These are phyloP conservation scores for Riptortus pedestris DNA, from an alignment of 1,140 invertebrate species.

Conservation along the genomic window DNA sequence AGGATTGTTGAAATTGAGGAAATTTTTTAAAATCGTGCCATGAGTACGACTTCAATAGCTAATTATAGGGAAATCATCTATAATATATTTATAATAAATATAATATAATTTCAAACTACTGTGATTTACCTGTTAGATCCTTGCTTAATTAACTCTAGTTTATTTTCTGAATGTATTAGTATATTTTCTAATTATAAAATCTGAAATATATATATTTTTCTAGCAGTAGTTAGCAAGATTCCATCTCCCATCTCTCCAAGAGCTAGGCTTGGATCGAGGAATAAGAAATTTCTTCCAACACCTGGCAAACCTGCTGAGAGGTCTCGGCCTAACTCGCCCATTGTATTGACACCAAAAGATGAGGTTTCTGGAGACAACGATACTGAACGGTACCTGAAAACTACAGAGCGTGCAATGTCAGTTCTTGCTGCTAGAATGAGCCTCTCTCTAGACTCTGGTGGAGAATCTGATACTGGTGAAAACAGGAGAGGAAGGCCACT, in stretches of 20 bases:
- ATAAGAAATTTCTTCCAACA: background rate
- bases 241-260: conserved; percentile 29
- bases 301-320: conserved; percentile 2
- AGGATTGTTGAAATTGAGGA: no score
- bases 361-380: conserved; percentile 32
- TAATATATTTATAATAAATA: no score
- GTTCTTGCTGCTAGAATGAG: conserved; percentile 42
- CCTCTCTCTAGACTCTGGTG: conserved; percentile 33
- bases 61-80: no score
- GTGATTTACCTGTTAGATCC: no score
- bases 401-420: conserved; percentile 44
- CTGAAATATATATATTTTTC: background rate
- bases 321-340: conserved; percentile 5
- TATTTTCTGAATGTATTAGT: no score
- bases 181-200: no score
- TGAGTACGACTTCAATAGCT: no score
- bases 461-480: conserved; percentile 33
- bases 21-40: no score
- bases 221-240: conserved; percentile 28
- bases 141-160: no score
- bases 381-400: conserved; percentile 42
- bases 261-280: conserved; percentile 24
- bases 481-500: conserved; percentile 16
- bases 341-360: background rate
- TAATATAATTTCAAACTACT: no score